A percentile compares a stretch with the other conserved stretches of the same genome.
Evolutionary conservation across 1,140 invertebrate genomes (phyloP).

Genomic region (Penaeus vannamei): DNA sequence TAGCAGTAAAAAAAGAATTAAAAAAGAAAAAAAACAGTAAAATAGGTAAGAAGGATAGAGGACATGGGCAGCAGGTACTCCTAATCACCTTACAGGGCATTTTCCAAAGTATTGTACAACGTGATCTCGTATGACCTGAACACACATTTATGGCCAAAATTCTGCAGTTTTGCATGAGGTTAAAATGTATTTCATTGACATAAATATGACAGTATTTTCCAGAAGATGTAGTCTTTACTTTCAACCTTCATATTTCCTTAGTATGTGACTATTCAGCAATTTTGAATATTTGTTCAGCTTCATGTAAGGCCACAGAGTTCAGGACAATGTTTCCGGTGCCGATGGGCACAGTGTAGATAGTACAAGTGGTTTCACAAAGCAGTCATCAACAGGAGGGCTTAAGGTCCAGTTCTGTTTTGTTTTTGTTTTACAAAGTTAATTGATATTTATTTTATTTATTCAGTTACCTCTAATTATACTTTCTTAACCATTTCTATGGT

Average conservation of each 20-base stretch:
- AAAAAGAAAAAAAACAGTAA: too few relatives aligned
- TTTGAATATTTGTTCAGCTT: conserved; percentile 27
- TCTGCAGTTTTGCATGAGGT: conserved; percentile 49
- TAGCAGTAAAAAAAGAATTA: not conserved
- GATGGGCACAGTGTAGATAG: conserved; percentile 59
- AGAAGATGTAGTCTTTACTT: too few relatives aligned
- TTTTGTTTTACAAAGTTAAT: conserved; percentile 20
- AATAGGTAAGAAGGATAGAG: conserved; percentile 4
- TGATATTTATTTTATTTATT: too few relatives aligned
- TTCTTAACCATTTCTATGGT: too few relatives aligned
- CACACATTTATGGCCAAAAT: conserved; percentile 43
- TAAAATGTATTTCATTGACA: conserved; percentile 33
- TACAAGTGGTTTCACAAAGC: conserved; percentile 62
- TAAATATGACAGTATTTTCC: not conserved
- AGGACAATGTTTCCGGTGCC: conserved; percentile 37
- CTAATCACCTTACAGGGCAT: conserved; percentile 60
- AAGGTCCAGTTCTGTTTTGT: not conserved
- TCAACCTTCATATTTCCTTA: too few relatives aligned
- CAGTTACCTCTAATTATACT: too few relatives aligned
- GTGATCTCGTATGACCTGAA: conserved; percentile 62
- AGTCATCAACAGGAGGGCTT: conserved; percentile 53
- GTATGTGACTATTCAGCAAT: not conserved
- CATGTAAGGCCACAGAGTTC: conserved; percentile 50
- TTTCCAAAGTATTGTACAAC: conserved; percentile 66
- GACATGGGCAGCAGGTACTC: conserved; percentile 58